phyloP scores from a whole-genome alignment of 2,888 invertebrate genomes.

The Anoplius nigerrimus region DNA sequence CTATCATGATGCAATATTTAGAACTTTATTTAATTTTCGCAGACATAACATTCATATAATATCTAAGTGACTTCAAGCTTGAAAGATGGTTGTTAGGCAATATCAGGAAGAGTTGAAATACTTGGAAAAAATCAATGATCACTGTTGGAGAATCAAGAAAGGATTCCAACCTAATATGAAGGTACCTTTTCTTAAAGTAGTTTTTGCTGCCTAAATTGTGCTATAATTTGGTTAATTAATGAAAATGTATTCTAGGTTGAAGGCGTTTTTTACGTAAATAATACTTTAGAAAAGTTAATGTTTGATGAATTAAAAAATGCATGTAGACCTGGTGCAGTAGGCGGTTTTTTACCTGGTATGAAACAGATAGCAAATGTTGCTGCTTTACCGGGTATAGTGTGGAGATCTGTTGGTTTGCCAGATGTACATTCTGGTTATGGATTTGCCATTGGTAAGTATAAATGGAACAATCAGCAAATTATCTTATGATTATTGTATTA shows the following conservation, averaged over 20 bases:
- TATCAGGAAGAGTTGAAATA: constrained; percentile 96
- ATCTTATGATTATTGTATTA: neutral
- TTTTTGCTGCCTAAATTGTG: neutral
- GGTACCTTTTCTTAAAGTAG: constrained; percentile 72
- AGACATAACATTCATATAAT: too few species aligned
- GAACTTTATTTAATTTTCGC: too few species aligned
- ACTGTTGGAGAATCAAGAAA: constrained; percentile 96
- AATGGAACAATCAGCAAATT: neutral
- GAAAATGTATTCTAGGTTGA: constrained; percentile 82
- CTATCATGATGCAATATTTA: too few species aligned
- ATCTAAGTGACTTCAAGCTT: too few species aligned
- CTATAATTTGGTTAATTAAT: neutral
- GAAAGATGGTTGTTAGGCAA: constrained; percentile 87
- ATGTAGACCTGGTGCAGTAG: constrained; percentile 91
- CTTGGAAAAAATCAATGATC: constrained; percentile 89
- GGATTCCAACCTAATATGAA: constrained; percentile 99
- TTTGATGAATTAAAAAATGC: constrained; percentile 95
- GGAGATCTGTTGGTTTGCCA: constrained; percentile 93
- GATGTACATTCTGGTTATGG: constrained; percentile 99
- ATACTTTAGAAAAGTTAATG: constrained; percentile 94
- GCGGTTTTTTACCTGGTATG: constrained; percentile 98
- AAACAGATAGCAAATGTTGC: constrained; percentile 99
- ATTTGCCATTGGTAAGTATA: constrained; percentile 91
- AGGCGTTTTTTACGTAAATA: constrained; percentile 97
- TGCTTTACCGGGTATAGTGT: constrained; percentile 97